Evolutionary conservation across 1,140 invertebrate species (phyloP), one percentile per base, ranked within the genome.

Genomic region (Drosophila sp.): DNA sequence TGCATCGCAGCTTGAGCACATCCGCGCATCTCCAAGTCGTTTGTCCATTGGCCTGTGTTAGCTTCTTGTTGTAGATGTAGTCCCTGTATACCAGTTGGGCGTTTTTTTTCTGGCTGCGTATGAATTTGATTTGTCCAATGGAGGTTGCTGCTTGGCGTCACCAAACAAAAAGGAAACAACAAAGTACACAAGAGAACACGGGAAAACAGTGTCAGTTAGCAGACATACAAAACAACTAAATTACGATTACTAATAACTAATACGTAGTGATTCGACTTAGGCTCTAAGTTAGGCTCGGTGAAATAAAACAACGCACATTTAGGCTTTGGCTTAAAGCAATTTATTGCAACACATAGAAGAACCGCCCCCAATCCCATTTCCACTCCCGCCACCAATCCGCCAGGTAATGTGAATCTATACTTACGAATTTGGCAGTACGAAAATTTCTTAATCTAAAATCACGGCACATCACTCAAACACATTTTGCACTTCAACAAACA

Each of bases 41-140:
- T 32, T 91, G 90, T 11, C 90, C 90, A 60, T 91, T 91, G 11
- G 83, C 86, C 32, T 91, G 90, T 0, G 90, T 91, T 4, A 91
- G 68, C 65, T 91, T 91, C 65, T 91, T 91, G 68, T 91, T 91
- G 70, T 91, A 91, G 7, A 91, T 91, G 50, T 76, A 91, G 40
- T 87, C 70, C 33, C 77, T 72, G 70, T 68, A 90, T 11, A 91
- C 90, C 47, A 91, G 63, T 47, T 91, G 90, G 30, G 90, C 83
- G 58, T 91, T 91, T 60, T 89, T 91, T 72, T 91, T 91, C 32
- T 91, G 90, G 70, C 90, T 91, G 44, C 90, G 81, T 41, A 91
- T 91, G 58, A 89, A 91, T 35, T 69, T 69, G 50, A 89, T 89
- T 33, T 60, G 56, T 25, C 64, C 58, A 78, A 38, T 10, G 8